Base-by-base conservation (phyloP, 2,113 vertebrate genomes). In the Vulpes lagopus region DNA sequence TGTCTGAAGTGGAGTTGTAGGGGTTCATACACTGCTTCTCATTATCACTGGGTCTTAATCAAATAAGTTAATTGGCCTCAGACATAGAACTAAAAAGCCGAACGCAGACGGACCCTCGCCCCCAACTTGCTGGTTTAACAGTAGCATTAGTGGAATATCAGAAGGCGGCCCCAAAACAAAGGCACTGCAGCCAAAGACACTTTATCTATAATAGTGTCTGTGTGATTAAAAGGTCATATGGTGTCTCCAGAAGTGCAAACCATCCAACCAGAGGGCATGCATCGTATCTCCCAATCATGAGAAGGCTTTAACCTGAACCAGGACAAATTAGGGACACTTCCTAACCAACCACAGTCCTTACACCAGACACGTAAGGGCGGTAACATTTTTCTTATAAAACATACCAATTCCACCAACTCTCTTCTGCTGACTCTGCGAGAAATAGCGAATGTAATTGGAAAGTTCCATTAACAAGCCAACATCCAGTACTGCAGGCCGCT, bases 401-500 rank as follows among this genome's bases (percentile, higher is more conserved):
- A 95, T 14, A 22, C 0, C 16, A 25, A 7, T 96, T 38, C 17
- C 57, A 53, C 10, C 1, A 55, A 86, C 43, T 2, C 17, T 32
- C 89, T 51, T 74, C 73, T 95, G 82, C 65, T 98, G 86, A 97
- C 83, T 89, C 95, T 78, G 94, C 84, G 95, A 97, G 73, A 95
- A 96, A 95, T n/a, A 89, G 22, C 89, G 74, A 43, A 84, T 30
- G 0, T 32, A 64, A 97, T 95, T 96, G 97, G 49, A 69, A 95
- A 96, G 59, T 96, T 98, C 86, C 96, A 0, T 92, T 96, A 96
- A 93, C 67, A 96, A 95, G 89, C 20, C 84, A 98, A 94, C 59
- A 92, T 51, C 78, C 81, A 90, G 0, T 57, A 90, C 93, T 17
- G 51, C 17, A 76, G 71, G 27, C 81, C 89, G 90, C 60, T 95